These are phyloP conservation scores for Schizopygopsis malacanthus DNA, from an alignment of 2,797 vertebrate genomes.

Conservation along the genomic window DNA sequence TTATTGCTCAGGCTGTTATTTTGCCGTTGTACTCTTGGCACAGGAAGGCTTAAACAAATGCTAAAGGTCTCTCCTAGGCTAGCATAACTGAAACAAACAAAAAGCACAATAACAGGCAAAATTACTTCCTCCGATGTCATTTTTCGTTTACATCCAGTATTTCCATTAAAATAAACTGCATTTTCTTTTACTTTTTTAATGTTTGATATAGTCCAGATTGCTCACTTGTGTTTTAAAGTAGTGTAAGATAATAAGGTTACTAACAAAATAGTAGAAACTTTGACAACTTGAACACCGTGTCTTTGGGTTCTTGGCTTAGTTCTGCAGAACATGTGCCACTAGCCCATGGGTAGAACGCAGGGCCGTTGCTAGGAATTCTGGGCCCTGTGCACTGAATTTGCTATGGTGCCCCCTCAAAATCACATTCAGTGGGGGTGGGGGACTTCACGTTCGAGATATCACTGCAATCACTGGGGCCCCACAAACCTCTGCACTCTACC, in stretches of 20 bases:
- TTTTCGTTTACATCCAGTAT: conserved; percentile 37
- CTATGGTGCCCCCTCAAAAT: too few relatives aligned
- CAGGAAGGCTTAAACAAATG: conserved; percentile 55
- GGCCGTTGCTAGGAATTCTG: too few relatives aligned
- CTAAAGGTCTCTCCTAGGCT: conserved; percentile 30
- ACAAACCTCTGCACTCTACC: too few relatives aligned
- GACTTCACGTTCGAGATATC: too few relatives aligned
- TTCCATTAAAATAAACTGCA: conserved; percentile 32
- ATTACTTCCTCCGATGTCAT: conserved; percentile 8
- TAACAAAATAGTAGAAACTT: not conserved
- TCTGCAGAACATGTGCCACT: not conserved
- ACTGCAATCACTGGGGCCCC: too few relatives aligned
- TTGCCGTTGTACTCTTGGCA: conserved; percentile 23
- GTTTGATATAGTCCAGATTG: not conserved
- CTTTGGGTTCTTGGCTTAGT: not conserved
- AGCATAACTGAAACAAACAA: conserved; percentile 50
- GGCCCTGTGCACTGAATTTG: too few relatives aligned
- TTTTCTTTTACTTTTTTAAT: conserved; percentile 23
- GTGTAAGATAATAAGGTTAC: not conserved
- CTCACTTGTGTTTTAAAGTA: not conserved
- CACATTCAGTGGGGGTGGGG: too few relatives aligned
- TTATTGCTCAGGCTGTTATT: conserved; percentile 46
- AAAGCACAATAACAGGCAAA: conserved; percentile 31
- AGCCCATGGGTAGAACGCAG: not conserved
- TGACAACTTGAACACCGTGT: not conserved